Conservation (phyloP, 2,113 vertebrate genomes). For the Phycodurus eques region DNA sequence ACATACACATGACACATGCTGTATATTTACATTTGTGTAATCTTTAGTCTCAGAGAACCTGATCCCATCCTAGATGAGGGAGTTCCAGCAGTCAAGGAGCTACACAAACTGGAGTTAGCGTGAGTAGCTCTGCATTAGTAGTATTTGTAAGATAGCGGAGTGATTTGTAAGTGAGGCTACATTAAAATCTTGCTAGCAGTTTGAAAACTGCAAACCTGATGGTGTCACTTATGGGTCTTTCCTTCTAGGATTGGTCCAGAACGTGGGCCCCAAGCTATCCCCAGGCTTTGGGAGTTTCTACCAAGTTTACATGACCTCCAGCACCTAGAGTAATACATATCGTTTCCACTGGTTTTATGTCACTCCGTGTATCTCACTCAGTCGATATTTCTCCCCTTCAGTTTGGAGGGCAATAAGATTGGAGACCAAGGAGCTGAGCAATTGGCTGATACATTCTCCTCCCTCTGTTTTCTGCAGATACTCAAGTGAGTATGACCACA, state of each 20-base stretch:
- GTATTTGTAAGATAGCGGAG: background rate
- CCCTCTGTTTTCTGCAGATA: constrained; percentile 77
- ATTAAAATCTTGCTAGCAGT: too few relatives aligned
- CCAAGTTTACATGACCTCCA: constrained; percentile 79
- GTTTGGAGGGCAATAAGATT: constrained; percentile 87
- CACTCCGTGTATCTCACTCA: background rate
- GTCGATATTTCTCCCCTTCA: constrained; percentile 42
- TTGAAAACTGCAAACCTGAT: background rate
- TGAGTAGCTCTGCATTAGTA: constrained; percentile 39
- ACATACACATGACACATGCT: background rate
- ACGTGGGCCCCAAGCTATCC: constrained; percentile 74
- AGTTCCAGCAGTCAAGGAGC: constrained; percentile 81
- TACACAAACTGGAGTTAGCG: constrained; percentile 83
- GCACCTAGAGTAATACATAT: constrained; percentile 78
- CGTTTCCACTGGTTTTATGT: background rate
- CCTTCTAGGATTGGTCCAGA: constrained; percentile 73
- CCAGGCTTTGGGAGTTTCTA: constrained; percentile 76
- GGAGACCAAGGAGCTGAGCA: constrained; percentile 80
- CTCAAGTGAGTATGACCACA: constrained; percentile 83
- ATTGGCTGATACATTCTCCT: constrained; percentile 75
- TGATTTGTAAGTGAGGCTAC: too few relatives aligned
- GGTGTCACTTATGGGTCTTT: background rate
- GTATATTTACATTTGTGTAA: background rate
- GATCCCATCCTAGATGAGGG: constrained; percentile 54
- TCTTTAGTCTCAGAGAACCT: constrained; percentile 41